These are phyloP conservation scores for Tachycineta bicolor DNA, from an alignment of 2,113 vertebrate genomes.

Conservation along the genomic window DNA sequence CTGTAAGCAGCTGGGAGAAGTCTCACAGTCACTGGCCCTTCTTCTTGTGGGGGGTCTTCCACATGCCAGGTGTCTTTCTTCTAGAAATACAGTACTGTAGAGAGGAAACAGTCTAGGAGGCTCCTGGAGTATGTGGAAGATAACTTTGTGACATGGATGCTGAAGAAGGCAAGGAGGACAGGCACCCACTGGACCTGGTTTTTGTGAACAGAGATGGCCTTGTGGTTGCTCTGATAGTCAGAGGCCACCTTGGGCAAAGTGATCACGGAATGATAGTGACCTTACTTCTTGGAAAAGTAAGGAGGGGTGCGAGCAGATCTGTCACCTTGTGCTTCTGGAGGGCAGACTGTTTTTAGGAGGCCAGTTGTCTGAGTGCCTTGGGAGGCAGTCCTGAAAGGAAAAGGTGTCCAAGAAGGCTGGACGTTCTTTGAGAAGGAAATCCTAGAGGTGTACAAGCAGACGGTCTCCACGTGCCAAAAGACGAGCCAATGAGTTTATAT, in stretches of 20 bases:
- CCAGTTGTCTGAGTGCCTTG: not conserved
- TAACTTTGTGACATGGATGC: not conserved
- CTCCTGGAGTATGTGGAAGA: not conserved
- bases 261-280: rapidly evolving
- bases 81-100: not conserved
- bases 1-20: not conserved
- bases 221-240: not conserved
- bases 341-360: not conserved
- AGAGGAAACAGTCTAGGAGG: not conserved
- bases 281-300: not conserved
- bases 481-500: not conserved
- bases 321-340: not conserved
- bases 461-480: not conserved
- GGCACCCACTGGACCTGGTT: too few species aligned
- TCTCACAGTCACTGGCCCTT: not conserved
- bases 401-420: not conserved
- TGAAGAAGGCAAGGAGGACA: not conserved
- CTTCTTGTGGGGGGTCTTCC: not conserved
- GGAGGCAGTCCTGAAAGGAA: not conserved
- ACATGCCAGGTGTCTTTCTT: not conserved
- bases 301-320: not conserved
- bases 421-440: not conserved
- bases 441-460: not conserved
- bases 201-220: not conserved
- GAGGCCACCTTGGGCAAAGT: not conserved